Percentiles rank a stretch among this genome's conserved stretches.
These are phyloP conservation scores for Python bivittatus DNA, from an alignment of 2,113 vertebrate genomes.

Conservation along the genomic window DNA sequence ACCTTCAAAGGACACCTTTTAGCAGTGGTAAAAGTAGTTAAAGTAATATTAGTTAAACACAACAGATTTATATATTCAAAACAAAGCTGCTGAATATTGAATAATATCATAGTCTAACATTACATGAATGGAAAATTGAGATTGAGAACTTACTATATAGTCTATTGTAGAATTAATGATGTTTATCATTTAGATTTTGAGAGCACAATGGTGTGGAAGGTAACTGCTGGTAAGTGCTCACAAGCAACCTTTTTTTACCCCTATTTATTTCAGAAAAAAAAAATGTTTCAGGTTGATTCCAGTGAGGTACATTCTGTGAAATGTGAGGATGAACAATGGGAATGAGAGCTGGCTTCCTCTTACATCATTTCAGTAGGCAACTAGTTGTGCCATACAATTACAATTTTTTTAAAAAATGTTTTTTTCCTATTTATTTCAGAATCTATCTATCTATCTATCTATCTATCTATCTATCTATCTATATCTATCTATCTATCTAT, in stretches of 20 bases:
- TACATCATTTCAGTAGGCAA: not conserved
- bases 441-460: too few species aligned
- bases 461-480: too few species aligned
- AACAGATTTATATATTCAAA: conserved; percentile 36
- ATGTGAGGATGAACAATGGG: not conserved
- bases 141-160: conserved; percentile 46
- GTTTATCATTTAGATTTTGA: conserved; percentile 44
- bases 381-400: conserved; percentile 14
- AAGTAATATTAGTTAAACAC: not conserved
- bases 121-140: conserved; percentile 49
- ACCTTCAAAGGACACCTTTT: conserved; percentile 67
- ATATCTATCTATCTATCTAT: too few species aligned
- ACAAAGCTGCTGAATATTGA: conserved; percentile 34
- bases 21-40: not conserved
- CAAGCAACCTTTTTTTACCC: conserved; percentile 44
- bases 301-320: not conserved
- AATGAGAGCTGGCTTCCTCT: not conserved
- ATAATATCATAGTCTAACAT: conserved; percentile 35
- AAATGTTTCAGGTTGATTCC: conserved; percentile 11
- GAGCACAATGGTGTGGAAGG: conserved; percentile 11
- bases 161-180: conserved; percentile 49
- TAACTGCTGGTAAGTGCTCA: conserved; percentile 33
- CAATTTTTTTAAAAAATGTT: not conserved
- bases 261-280: conserved; percentile 41
- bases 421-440: too few species aligned